These are phyloP conservation scores for Umimayanthus kanabou DNA, from an alignment of 92 coral and sea anemone species.

Conservation along the genomic window DNA sequence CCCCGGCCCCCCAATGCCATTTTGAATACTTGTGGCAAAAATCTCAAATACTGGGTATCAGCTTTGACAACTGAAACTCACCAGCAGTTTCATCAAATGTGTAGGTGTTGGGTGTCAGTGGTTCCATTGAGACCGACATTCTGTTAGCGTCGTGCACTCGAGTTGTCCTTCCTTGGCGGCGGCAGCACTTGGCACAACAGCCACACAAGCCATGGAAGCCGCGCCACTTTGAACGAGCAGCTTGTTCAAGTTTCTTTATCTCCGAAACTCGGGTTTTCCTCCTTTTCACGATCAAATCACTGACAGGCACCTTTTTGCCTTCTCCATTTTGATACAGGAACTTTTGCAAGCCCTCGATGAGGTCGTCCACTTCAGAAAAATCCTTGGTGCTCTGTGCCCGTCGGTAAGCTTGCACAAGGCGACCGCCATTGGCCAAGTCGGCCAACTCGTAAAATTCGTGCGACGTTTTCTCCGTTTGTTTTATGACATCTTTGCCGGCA, in stretches of 20 bases:
- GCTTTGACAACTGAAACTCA: background rate
- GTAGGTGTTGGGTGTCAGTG: slow-evolving; percentile 11
- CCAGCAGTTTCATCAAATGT: slow-evolving; percentile 40
- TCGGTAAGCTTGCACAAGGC: slow-evolving; percentile 72
- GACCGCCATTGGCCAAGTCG: slow-evolving; percentile 75
- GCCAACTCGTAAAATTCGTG: slow-evolving; percentile 65
- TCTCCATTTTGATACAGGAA: slow-evolving; percentile 71
- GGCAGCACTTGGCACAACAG: slow-evolving; percentile 15
- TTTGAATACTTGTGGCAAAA: too few relatives aligned
- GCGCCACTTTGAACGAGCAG: slow-evolving; percentile 41
- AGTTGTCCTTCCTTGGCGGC: background rate
- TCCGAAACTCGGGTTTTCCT: slow-evolving; percentile 42
- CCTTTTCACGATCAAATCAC: slow-evolving; percentile 55
- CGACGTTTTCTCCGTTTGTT: slow-evolving; percentile 75
- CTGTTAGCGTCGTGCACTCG: slow-evolving; percentile 20
- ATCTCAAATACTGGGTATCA: too few relatives aligned
- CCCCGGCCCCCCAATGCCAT: too few relatives aligned
- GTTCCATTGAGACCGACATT: slow-evolving; percentile 33
- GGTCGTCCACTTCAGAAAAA: slow-evolving; percentile 60
- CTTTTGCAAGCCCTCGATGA: slow-evolving; percentile 58
- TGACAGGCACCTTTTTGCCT: slow-evolving; percentile 64
- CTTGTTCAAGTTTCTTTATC: slow-evolving; percentile 32
- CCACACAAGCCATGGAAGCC: slow-evolving; percentile 9
- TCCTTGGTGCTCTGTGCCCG: slow-evolving; percentile 63
- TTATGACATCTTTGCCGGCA: slow-evolving; percentile 83